Conservation (phyloP, 2,888 invertebrate species). For the Cephus pygmeus region DNA sequence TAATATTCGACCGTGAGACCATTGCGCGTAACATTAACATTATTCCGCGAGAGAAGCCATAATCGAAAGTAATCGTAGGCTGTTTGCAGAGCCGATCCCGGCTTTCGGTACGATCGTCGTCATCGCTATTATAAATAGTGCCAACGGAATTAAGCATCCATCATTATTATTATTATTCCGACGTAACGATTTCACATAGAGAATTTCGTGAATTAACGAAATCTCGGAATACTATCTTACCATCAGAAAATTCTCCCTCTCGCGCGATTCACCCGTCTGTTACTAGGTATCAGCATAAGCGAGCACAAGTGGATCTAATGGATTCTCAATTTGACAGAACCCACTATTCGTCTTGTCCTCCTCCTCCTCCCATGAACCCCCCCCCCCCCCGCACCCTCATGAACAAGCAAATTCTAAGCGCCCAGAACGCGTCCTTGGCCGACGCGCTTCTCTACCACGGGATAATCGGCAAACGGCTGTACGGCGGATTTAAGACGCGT, state of each 20-base stretch:
- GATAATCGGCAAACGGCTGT: neutral
- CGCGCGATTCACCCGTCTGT: neutral
- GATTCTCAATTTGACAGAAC: neutral
- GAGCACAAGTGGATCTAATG: neutral
- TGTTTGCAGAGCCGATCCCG: neutral
- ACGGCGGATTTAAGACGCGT: neutral
- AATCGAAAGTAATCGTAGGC: neutral
- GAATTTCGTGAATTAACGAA: neutral
- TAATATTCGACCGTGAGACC: neutral
- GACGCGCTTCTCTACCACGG: neutral
- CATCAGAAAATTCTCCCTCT: neutral
- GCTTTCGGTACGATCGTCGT: neutral
- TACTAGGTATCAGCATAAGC: neutral
- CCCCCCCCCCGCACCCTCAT: neutral
- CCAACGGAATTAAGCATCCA: neutral
- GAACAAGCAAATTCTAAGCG: neutral
- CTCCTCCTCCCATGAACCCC: no score
- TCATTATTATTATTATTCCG: neutral
- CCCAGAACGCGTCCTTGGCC: neutral
- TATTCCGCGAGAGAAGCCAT: neutral
- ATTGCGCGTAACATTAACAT: slow-evolving; percentile 3
- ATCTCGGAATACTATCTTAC: neutral
- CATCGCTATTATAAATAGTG: neutral
- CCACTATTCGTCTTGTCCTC: no score
- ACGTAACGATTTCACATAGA: neutral